phyloP scores from a whole-genome alignment of 2,113 vertebrate genomes.

The Xyrauchen texanus region DNA sequence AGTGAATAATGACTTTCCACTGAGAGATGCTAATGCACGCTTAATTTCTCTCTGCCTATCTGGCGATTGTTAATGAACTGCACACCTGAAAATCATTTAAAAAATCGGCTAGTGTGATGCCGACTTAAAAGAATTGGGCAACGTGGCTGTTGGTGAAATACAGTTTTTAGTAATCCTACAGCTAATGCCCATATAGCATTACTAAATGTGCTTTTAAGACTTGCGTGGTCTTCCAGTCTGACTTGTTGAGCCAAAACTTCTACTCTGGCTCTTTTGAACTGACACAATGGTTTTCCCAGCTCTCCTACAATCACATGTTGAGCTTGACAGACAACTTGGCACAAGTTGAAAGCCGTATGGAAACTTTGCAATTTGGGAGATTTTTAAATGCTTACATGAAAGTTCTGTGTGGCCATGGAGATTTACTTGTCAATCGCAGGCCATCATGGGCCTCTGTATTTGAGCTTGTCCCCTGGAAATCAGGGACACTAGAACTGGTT shows the following conservation, averaged over 20 bases:
- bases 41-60: too few relatives aligned
- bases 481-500: neutral
- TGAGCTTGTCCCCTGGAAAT: neutral
- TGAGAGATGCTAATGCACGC: too few relatives aligned
- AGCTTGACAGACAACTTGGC: conserved; percentile 45
- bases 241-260: conserved; percentile 23
- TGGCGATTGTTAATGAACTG: too few relatives aligned
- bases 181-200: neutral
- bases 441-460: neutral
- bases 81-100: too few relatives aligned
- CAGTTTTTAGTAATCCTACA: neutral
- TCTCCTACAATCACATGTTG: conserved; percentile 31
- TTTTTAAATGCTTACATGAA: conserved; percentile 28
- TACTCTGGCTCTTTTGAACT: neutral
- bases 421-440: conserved; percentile 4
- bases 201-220: conserved; percentile 1
- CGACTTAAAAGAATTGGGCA: too few relatives aligned
- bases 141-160: too few relatives aligned
- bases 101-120: too few relatives aligned
- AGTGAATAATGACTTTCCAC: too few relatives aligned
- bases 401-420: conserved; percentile 4
- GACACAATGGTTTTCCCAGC: conserved; percentile 32
- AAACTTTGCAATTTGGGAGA: conserved; percentile 25
- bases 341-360: conserved; percentile 36
- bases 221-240: conserved; percentile 12